Percentiles rank a stretch among this genome's conserved stretches.
Conservation (phyloP, 2,113 vertebrate genomes). For the Polyodon spathula region DNA sequence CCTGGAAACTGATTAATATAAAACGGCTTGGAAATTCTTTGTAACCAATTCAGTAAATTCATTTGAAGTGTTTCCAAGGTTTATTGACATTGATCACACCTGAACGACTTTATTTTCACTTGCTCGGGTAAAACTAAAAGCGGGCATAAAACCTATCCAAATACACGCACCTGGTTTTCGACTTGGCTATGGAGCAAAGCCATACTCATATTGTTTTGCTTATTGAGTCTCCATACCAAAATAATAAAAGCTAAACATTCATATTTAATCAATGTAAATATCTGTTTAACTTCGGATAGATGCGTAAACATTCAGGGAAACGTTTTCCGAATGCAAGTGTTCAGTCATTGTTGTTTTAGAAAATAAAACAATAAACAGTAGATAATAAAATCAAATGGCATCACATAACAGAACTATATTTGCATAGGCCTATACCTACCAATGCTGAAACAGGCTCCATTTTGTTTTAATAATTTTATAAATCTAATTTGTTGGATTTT, state of each 20-base stretch:
- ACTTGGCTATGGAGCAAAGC: not conserved
- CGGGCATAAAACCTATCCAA: not conserved
- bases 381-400: no score
- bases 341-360: no score
- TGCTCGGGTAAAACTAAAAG: not conserved
- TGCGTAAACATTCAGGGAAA: no score
- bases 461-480: no score
- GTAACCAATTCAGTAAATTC: constrained; percentile 6
- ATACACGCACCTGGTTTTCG: no score
- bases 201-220: not conserved
- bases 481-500: no score
- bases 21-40: not conserved
- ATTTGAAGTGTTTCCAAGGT: not conserved
- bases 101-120: not conserved
- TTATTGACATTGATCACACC: not conserved
- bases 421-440: no score
- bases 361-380: no score
- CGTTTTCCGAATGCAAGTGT: no score
- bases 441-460: no score
- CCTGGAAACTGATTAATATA: constrained; percentile 5
- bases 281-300: not conserved
- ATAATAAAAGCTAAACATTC: not conserved
- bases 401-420: no score
- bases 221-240: not conserved
- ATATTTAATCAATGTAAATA: not conserved